Base-by-base conservation (phyloP, 2,888 invertebrate genomes). In the Campoplex nolae region DNA sequence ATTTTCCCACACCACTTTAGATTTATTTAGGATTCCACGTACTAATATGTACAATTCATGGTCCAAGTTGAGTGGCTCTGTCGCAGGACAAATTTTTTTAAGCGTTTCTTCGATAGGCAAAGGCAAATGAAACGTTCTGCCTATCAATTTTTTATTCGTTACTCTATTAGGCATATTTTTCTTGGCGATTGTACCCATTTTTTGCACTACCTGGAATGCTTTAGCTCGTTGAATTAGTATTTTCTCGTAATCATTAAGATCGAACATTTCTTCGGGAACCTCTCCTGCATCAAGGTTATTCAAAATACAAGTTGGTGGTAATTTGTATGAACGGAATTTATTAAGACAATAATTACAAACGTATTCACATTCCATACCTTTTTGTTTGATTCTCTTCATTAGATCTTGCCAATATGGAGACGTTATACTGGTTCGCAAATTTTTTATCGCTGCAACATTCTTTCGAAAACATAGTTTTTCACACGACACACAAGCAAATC, bases 201-300 rank as follows among this genome's bases (percentile, higher is more conserved):
- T 38, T 38, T 38, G 38, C 3, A 38, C 38, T 38, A 38, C 38
- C 6, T 38, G 38, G 6, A 38, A 38, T 38, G 38, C 38, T 38
- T 38, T 38, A 38, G 38, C 38, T 38, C 38, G 38, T 38, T 38
- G 38, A 6, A 38, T 38, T 38, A 38, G 38, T 38, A 38, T 91
- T 87, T 89, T 90, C 85, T 92, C 90, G 80, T 87, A 89, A 62
- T 90, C 88, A 86, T 92, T 92, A n/a, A 92, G 83, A 13, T 78
- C 38, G 28, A 32, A 51, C 77, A 92, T 87, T 74, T 85, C 88
- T 38, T 65, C 23, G 16, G 91, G 90, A 35, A 88, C 65, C 35
- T 56, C 7, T n/a, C 54, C 48, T 48, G 48, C 38, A 38, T 38
- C 38, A 38, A 38, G 38, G 6, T 38, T 38, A 38, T 38, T 38